Conservation (phyloP, 2,888 invertebrate genomes). For the Standfussiana lucernea region DNA sequence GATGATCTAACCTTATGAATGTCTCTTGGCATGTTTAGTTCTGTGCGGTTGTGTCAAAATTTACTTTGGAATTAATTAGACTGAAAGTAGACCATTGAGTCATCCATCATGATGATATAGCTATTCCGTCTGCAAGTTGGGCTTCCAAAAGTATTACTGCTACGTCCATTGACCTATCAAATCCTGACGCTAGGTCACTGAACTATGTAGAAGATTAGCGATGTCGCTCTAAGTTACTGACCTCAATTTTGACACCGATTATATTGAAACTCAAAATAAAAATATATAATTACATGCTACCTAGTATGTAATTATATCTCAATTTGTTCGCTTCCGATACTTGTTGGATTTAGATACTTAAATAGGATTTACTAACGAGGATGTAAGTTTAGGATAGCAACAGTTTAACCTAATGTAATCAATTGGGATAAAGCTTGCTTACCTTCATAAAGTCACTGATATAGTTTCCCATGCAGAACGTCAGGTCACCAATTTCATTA, state of each 20-base stretch:
- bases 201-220: slow-evolving; percentile 26
- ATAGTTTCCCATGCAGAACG: slow-evolving; percentile 96
- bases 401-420: not conserved
- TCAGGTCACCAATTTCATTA: slow-evolving; percentile 95
- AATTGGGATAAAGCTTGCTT: not conserved
- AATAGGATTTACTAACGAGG: not conserved
- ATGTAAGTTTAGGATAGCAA: not conserved
- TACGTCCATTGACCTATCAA: slow-evolving; percentile 42
- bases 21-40: not conserved
- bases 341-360: not conserved
- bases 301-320: not conserved
- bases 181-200: slow-evolving; percentile 32
- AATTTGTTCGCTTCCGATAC: not conserved
- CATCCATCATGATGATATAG: slow-evolving; percentile 21
- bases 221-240: not conserved
- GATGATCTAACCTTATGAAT: no score
- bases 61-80: not conserved
- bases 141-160: slow-evolving; percentile 27
- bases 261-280: not conserved
- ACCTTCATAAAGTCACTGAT: slow-evolving; percentile 96
- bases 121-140: not conserved
- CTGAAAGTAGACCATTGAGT: not conserved
- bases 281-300: not conserved
- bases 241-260: not conserved
- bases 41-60: not conserved